Base-by-base conservation (phyloP, 2,113 vertebrate genomes). In the Psilopsiagon aurifrons region DNA sequence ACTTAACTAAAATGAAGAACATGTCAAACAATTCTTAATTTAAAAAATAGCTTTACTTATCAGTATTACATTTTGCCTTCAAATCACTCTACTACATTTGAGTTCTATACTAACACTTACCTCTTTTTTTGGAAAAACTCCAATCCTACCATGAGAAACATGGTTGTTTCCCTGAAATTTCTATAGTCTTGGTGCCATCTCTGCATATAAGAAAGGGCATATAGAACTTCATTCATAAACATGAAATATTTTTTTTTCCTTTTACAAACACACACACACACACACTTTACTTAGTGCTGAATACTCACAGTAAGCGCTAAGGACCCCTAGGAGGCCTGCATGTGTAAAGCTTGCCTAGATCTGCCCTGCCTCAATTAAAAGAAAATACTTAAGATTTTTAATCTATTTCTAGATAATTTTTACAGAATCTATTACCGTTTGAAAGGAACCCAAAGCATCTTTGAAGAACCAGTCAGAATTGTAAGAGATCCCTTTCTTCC, bases 151-250 rank as follows among this genome's bases (percentile, higher is more conserved):
- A 99, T 98, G 94, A 99, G 98, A 96, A 98, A 99, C 97, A 99
- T 97, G 60, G 99, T 99, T 22, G 98, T 99, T 92, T 99, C 99
- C 49, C 98, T 98, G 97, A 99, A 99, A 90, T 98, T 98, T 97
- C 97, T 98, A 97, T 99, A 99, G 91, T 99, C 98, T 95, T 98
- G 98, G 97, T 99, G 99, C 99, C 99, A 99, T 70, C 98, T 98
- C 99, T 99, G 96, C 78, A 95, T 78, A 81, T 60, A 70, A 97
- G 70, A 97, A 95, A 85, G 35, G 33, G 59, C 79, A 94, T 66
- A 90, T 0, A 92, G 41, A 79, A 92, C 76, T 84, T 94, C 31
- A 95, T 92, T 75, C 55, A 92, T 41, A 92, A 82, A 71, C n/a
- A 80, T 51, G 11, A 90, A 86, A 87, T 69, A 28, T n/a, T 12